Base-by-base conservation (phyloP, 1,140 invertebrate species). In the Mycetomoellerius zeteki region DNA sequence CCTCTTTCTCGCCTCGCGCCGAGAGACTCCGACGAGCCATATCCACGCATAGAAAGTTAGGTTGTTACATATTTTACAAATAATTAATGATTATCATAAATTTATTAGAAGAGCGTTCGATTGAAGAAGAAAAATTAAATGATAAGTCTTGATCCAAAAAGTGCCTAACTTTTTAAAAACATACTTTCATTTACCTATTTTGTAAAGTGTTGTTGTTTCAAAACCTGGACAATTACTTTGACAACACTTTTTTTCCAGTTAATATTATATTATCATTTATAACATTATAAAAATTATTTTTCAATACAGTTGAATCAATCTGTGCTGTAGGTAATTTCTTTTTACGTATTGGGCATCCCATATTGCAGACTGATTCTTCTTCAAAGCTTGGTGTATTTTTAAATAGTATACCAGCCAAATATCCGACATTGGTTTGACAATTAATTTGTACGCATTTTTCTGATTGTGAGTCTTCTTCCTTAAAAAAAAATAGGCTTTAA, bases 321-420 rank as follows among this genome's bases (percentile, higher is more conserved):
- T 75, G 71, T 33, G 71, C 71, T 2, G 16, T 2, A 0, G 52
- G 30, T 58, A 58, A 58, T 75, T 37, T 56, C 33, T 75, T 33
- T 4, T 37, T 75, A 37, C 30, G 27, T 21, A 6, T 2, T 58
- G 30, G 52, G 24, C 71, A 75, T 33, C 50, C 27, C 1, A 54
- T 30, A 33, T 56, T n/a, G 19, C 27, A 73, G 6, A n/a, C 4
- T n/a, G 30, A 75, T 27, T 21, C 3, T 21, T 58, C 52, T 24
- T 58, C 30, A 16, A 75, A 37, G 56, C 52, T 75, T 21, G 52
- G 52, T 12, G 19, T 75, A 24, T 37, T 58, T 37, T 75, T 58
- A 21, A 72, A 72, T 3, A 75, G 1, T 37, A 14, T 0, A 56
- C 2, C n/a, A 2, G 52, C n/a, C 19, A 75, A 37, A 21, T 12